Evolutionary conservation across 2,888 invertebrate species (phyloP).

Genomic region (Eilema griseolum): DNA sequence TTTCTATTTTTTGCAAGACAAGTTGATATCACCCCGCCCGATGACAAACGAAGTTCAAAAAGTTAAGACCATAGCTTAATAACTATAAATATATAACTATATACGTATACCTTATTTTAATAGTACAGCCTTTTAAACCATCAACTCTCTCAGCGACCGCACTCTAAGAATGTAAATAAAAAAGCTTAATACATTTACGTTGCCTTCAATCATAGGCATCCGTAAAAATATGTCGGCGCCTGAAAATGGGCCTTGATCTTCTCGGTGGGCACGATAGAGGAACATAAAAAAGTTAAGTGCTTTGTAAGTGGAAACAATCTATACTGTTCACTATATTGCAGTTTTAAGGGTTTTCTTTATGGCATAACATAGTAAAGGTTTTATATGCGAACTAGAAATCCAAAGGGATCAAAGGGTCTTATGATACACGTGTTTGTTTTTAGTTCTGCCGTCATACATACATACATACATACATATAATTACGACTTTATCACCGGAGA

Average conservation of each 20-base stretch:
- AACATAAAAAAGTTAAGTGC: conserved; percentile 50
- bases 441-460: too few relatives aligned
- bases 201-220: not conserved
- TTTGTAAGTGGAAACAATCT: conserved; percentile 33
- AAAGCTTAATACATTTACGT: not conserved
- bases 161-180: not conserved
- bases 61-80: too few relatives aligned
- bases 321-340: conserved; percentile 22
- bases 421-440: not conserved
- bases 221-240: conserved; percentile 15
- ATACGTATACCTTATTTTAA: not conserved
- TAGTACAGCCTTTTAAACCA: not conserved
- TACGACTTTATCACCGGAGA: too few relatives aligned
- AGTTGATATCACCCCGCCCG: too few relatives aligned
- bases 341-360: conserved; percentile 17
- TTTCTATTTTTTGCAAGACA: too few relatives aligned
- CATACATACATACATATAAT: too few relatives aligned
- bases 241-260: conserved; percentile 32
- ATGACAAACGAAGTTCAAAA: too few relatives aligned
- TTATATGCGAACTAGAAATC: not conserved
- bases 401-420: not conserved
- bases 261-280: conserved; percentile 38
- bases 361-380: not conserved
- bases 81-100: too few relatives aligned
- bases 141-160: not conserved